Conservation (phyloP, 2,113 vertebrate genomes). For the Notiomystis cincta region DNA sequence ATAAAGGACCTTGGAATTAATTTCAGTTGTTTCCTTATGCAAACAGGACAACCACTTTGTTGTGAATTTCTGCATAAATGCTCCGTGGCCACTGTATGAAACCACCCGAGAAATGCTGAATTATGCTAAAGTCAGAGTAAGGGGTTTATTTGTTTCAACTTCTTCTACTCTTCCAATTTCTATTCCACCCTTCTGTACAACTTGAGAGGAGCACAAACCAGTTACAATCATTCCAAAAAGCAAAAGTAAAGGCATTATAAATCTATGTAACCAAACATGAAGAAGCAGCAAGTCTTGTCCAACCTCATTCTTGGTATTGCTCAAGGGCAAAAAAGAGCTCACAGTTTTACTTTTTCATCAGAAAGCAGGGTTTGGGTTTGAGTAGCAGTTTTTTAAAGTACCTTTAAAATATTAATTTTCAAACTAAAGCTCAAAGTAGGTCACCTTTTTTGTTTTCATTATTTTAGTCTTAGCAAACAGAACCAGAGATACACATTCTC, state of each 20-base stretch:
- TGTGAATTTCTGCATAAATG: conserved; percentile 88
- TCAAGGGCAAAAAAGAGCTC: not conserved
- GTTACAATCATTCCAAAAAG: not conserved
- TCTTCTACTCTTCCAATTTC: not conserved
- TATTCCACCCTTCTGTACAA: not conserved
- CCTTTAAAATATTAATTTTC: not conserved
- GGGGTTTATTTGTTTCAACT: not conserved
- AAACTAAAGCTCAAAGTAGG: not conserved
- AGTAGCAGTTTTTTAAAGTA: not conserved
- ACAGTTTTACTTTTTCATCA: not conserved
- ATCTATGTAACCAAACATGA: not conserved
- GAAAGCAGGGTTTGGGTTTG: not conserved
- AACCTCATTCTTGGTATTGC: not conserved
- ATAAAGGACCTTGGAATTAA: not conserved
- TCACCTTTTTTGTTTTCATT: not conserved
- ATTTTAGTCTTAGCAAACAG: not conserved
- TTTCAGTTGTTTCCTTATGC: not conserved
- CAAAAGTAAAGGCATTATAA: not conserved
- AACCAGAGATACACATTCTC: not conserved
- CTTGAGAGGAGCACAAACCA: not conserved
- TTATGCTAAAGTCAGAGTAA: conserved; percentile 79
- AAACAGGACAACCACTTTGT: conserved; percentile 89
- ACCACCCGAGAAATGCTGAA: conserved; percentile 89
- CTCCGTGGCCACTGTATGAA: conserved; percentile 89
- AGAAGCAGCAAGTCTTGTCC: not conserved